Conservation (phyloP, 2,888 invertebrate species). For the Chrysomela aeneicollis region DNA sequence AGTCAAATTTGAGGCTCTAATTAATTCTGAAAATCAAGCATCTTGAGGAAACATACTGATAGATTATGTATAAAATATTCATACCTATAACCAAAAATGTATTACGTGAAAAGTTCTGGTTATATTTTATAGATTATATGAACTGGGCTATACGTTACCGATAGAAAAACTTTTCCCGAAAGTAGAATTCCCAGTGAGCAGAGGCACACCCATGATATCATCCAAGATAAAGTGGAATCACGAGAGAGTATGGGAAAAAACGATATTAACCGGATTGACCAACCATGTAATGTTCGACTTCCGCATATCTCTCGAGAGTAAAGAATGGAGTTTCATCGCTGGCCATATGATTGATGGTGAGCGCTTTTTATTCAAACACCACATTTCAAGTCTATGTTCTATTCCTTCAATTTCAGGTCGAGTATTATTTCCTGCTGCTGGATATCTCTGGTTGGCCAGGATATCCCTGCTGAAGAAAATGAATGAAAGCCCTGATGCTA, state of each 20-base stretch:
- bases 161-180: slow-evolving; percentile 66
- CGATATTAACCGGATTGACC: too few species aligned
- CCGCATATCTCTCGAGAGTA: slow-evolving; percentile 55
- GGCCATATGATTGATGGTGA: slow-evolving; percentile 82
- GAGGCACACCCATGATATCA: slow-evolving; percentile 62
- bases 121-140: background rate
- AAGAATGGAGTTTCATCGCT: slow-evolving; percentile 72
- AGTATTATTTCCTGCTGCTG: slow-evolving; percentile 69
- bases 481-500: too few species aligned
- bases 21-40: too few species aligned
- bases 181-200: slow-evolving; percentile 82
- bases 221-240: slow-evolving; percentile 90
- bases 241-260: slow-evolving; percentile 72
- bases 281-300: too few species aligned
- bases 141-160: background rate
- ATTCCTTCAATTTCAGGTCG: slow-evolving; percentile 38
- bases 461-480: too few species aligned
- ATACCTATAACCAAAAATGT: too few species aligned
- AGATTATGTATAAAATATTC: too few species aligned
- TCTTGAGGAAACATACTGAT: too few species aligned
- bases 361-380: too few species aligned
- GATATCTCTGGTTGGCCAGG: slow-evolving; percentile 30
- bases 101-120: too few species aligned
- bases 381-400: background rate
- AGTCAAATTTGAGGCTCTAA: too few species aligned